Percentiles rank a stretch among this genome's conserved stretches.
These are phyloP conservation scores for Carcinoscorpius rotundicauda DNA, from an alignment of 1,140 invertebrate species.

Conservation along the genomic window DNA sequence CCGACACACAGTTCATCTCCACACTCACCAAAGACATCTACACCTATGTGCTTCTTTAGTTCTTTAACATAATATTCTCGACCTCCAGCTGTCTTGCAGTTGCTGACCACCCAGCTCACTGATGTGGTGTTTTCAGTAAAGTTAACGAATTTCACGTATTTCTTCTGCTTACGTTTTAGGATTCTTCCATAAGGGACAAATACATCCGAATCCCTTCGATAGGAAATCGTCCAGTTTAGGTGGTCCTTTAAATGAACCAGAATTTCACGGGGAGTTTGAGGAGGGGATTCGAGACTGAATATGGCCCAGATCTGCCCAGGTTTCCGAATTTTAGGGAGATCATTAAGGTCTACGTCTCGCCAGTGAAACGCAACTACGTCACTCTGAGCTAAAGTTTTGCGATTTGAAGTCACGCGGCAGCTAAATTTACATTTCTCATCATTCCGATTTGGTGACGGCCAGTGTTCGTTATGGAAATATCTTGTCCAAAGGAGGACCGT, in stretches of 20 bases:
- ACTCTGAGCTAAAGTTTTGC: slow-evolving; percentile 11
- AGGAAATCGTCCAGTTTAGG: slow-evolving; percentile 41
- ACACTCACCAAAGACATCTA: slow-evolving; percentile 56
- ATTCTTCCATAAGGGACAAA: slow-evolving; percentile 28
- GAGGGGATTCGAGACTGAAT: slow-evolving; percentile 26
- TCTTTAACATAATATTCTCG: slow-evolving; percentile 42
- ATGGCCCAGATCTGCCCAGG: slow-evolving; percentile 24
- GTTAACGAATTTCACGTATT: not conserved
- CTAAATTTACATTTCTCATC: slow-evolving; percentile 15
- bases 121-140: not conserved
- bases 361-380: slow-evolving; percentile 26
- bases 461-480: too few species aligned
- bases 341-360: slow-evolving; percentile 9
- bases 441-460: too few species aligned
- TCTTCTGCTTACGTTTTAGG: slow-evolving; percentile 5
- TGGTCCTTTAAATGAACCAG: slow-evolving; percentile 1
- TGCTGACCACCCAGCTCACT: slow-evolving; percentile 47
- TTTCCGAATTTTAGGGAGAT: slow-evolving; percentile 13
- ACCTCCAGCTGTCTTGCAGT: slow-evolving; percentile 42
- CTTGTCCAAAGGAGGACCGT: too few species aligned
- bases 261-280: slow-evolving; percentile 15
- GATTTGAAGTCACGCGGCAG: slow-evolving; percentile 23
- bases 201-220: slow-evolving; percentile 32
- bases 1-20: slow-evolving; percentile 17
- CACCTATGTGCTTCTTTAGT: slow-evolving; percentile 40